Evolutionary conservation across 1,140 invertebrate genomes (phyloP).

Genomic region (Paracyclopina nana): DNA sequence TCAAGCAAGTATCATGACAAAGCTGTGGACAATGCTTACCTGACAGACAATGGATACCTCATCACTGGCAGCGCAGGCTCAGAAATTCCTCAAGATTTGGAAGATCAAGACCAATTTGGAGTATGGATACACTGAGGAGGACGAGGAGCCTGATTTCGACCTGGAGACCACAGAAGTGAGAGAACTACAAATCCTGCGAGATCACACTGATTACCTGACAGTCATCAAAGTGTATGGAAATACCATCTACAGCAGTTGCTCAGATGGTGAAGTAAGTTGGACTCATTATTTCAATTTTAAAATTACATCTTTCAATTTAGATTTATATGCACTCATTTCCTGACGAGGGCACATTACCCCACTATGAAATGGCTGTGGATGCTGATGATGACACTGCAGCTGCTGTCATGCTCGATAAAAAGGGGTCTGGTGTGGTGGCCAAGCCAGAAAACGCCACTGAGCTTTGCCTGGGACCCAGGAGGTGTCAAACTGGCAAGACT

Average conservation of each 20-base stretch:
- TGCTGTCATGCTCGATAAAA: not conserved
- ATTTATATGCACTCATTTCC: slow-evolving; percentile 4
- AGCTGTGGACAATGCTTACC: not conserved
- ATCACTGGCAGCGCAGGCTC: not conserved
- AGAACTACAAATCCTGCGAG: slow-evolving; percentile 14
- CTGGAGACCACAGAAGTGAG: too few relatives aligned
- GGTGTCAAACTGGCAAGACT: slow-evolving; percentile 7
- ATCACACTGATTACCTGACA: slow-evolving; percentile 10
- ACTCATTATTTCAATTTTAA: too few relatives aligned
- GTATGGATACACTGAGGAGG: not conserved
- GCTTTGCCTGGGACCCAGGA: not conserved
- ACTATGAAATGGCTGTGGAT: slow-evolving; percentile 9
- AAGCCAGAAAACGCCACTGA: not conserved
- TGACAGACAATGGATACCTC: slow-evolving; percentile 10
- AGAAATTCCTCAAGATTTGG: slow-evolving; percentile 15
- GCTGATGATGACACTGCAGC: not conserved
- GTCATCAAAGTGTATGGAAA: not conserved
- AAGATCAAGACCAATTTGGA: not conserved
- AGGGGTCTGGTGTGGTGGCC: not conserved
- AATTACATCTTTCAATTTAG: too few relatives aligned
- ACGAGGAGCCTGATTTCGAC: too few relatives aligned
- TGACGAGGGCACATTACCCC: slow-evolving; percentile 5
- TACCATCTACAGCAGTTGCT: not conserved
- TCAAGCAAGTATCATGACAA: slow-evolving; percentile 16
- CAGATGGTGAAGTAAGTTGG: too few relatives aligned